Evolutionary conservation across 2,888 invertebrate species (phyloP), one percentile per base, ranked within the genome.

Genomic region (Lepidocyrtinus sp.): DNA sequence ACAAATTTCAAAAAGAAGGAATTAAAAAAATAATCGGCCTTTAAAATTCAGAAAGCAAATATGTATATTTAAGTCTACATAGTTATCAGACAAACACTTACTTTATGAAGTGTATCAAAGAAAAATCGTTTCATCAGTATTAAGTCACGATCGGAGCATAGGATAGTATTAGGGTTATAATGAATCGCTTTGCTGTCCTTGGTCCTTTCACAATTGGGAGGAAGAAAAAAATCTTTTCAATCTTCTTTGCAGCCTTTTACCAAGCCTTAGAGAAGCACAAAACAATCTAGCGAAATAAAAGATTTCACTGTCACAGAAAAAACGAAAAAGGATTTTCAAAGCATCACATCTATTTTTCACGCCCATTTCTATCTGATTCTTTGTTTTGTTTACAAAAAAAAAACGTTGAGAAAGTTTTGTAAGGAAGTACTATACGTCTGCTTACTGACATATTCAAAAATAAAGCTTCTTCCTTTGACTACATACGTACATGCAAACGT

Each of bases 91-190:
- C n/a, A n/a, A n/a, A n/a, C n/a, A n/a, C n/a, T n/a, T n/a, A n/a
- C n/a, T n/a, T n/a, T n/a, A n/a, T n/a, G n/a, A n/a, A n/a, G n/a
- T n/a, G n/a, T n/a, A n/a, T n/a, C n/a, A n/a, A n/a, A n/a, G n/a
- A 36, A 36, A 9, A 36, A 12, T 36, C 36, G 7, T 12, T 26
- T 67, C 55, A 68, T 61, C 73, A 61, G 68, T 69, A 15, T 17
- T 25, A 27, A 80, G 80, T 74, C 80, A 80, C 70, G 70, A 79
- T 74, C 70, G 70, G 36, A 36, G 7, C 64, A 36, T 50, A 27
- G 21, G 69, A 75, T 65, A 80, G 75, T n/a, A n/a, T n/a, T 80
- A 61, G 80, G 70, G 59, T 59, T 71, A 65, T 70, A 75, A 80
- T 75, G 80, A 75, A 75, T 75, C 70, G 55, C 19, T 50, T 79